Conservation (phyloP, 2,797 vertebrate genomes). For the Steatocranus sp. region DNA sequence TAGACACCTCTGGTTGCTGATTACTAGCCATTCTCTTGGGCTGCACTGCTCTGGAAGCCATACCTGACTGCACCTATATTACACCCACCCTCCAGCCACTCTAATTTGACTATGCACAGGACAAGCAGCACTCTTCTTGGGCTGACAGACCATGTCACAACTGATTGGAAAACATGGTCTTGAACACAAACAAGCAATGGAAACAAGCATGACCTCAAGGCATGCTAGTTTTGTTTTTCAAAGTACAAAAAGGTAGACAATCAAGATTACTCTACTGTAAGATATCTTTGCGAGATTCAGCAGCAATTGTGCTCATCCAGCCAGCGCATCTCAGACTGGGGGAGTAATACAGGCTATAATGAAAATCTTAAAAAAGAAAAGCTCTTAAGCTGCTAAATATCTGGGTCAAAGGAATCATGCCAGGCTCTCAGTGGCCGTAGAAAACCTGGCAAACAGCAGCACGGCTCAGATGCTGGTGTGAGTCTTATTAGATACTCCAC, state of each 20-base stretch:
- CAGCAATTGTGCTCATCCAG: background rate
- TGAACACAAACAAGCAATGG: slow-evolving; percentile 6
- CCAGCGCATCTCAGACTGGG: background rate
- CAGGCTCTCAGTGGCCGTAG: slow-evolving; percentile 32
- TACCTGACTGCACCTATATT: slow-evolving; percentile 64
- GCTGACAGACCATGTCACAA: slow-evolving; percentile 24
- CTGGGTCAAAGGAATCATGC: slow-evolving; percentile 62
- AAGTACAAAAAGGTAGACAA: background rate
- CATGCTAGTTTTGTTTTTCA: background rate
- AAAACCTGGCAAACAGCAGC: slow-evolving; percentile 47
- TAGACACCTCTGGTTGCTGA: slow-evolving; percentile 56
- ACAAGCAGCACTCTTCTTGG: slow-evolving; percentile 9
- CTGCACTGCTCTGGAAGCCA: slow-evolving; percentile 41
- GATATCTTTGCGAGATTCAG: slow-evolving; percentile 9
- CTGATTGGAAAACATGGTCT: slow-evolving; percentile 37
- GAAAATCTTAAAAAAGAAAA: slow-evolving; percentile 35
- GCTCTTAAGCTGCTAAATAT: slow-evolving; percentile 58
- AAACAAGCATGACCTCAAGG: slow-evolving; percentile 1
- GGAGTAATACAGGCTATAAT: slow-evolving; percentile 17
- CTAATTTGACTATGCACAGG: slow-evolving; percentile 54
- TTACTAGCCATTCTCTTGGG: slow-evolving; percentile 36
- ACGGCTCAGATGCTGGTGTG: slow-evolving; percentile 36
- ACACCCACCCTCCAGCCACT: slow-evolving; percentile 45
- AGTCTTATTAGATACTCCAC: slow-evolving; percentile 43
- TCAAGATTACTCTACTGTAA: slow-evolving; percentile 13